These are phyloP conservation scores for Bombyx mandarina DNA, from an alignment of 1,140 invertebrate genomes.

Conservation along the genomic window DNA sequence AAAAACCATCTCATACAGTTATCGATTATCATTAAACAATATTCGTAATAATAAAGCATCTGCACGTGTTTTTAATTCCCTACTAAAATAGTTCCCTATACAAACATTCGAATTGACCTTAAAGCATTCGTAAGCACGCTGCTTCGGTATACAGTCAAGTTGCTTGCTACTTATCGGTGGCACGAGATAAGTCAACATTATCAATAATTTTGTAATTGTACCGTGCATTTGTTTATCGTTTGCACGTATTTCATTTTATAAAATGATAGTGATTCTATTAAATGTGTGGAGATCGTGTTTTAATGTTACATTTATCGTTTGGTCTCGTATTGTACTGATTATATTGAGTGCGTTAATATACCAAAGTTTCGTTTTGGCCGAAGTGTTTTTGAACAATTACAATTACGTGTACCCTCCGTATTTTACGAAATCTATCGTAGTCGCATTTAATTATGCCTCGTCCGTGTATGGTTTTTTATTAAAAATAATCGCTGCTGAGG, in stretches of 20 bases:
- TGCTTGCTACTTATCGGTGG: background rate
- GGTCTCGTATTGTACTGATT: slow-evolving; percentile 40
- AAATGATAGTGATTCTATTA: slow-evolving; percentile 16
- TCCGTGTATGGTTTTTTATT: slow-evolving; percentile 16
- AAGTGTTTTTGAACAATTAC: slow-evolving; percentile 53
- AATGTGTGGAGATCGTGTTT: slow-evolving; percentile 23
- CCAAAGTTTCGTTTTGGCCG: slow-evolving; percentile 43
- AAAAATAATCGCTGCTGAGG: slow-evolving; percentile 22
- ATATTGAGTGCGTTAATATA: slow-evolving; percentile 46
- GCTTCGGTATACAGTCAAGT: background rate
- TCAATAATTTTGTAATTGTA: slow-evolving; percentile 8
- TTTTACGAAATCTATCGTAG: slow-evolving; percentile 24
- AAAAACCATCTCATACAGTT: no score
- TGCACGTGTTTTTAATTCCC: no score
- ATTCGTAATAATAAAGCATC: no score
- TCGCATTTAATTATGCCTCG: slow-evolving; percentile 15
- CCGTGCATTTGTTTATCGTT: slow-evolving; percentile 4
- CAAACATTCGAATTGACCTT: background rate
- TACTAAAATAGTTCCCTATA: no score
- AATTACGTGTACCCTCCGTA: slow-evolving; percentile 41
- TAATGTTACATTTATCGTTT: slow-evolving; percentile 27
- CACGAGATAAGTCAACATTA: slow-evolving; percentile 8
- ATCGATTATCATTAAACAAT: no score
- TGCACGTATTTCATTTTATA: slow-evolving; percentile 11
- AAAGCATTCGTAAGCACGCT: no score